Conservation (phyloP, 2,113 vertebrate species). For the Atlantisia rogersi region DNA sequence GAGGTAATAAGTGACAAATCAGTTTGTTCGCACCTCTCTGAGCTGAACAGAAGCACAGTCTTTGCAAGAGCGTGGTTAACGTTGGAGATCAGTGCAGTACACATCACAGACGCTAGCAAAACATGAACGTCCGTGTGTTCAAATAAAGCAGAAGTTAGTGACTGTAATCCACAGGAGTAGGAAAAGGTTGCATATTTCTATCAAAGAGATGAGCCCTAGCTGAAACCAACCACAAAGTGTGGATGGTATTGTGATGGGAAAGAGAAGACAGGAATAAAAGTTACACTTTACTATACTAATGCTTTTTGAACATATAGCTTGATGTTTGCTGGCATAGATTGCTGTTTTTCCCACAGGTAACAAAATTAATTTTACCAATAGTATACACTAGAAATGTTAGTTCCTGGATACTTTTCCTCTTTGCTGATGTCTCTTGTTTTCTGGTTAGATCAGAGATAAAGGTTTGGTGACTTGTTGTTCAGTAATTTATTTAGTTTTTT, state of each 20-base stretch:
- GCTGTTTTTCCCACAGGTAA: background rate
- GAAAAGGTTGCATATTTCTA: background rate
- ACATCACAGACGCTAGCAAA: background rate
- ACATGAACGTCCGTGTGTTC: fast-evolving
- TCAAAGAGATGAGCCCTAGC: background rate
- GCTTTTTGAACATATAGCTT: background rate
- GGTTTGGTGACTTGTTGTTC: background rate
- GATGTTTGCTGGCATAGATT: background rate
- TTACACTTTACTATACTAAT: background rate
- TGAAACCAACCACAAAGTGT: background rate
- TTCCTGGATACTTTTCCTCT: background rate
- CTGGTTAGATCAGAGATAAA: background rate
- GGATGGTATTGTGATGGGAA: background rate
- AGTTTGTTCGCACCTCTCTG: background rate
- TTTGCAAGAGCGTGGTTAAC: background rate
- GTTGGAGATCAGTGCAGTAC: fast-evolving
- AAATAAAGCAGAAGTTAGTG: background rate
- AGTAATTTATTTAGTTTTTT: background rate
- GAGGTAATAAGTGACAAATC: background rate
- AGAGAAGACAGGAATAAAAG: background rate
- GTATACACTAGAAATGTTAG: background rate
- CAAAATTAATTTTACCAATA: background rate
- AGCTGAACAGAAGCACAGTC: background rate
- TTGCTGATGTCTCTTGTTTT: background rate
- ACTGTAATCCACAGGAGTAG: background rate